Evolutionary conservation across 1,140 invertebrate species (phyloP).

Genomic region (Megalonaias nervosa): DNA sequence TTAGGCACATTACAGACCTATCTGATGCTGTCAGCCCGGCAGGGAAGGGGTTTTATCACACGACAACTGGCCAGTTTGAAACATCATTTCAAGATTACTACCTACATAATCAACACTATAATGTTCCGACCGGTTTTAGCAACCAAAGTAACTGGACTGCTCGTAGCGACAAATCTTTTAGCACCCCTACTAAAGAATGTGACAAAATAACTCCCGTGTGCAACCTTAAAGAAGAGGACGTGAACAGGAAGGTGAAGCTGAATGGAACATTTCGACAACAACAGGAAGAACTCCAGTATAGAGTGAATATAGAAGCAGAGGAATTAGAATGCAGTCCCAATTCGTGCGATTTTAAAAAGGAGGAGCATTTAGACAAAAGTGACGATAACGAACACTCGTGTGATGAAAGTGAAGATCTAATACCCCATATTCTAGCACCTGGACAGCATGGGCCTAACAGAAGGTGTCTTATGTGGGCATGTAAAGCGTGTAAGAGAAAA

Average conservation of each 20-base stretch:
- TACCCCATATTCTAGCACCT: conserved; percentile 71
- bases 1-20: conserved; percentile 63
- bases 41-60: conserved; percentile 29
- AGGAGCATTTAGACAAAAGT: conserved; percentile 41
- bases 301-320: conserved; percentile 24
- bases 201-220: conserved; percentile 4
- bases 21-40: conserved; percentile 51
- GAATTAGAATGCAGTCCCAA: conserved; percentile 25
- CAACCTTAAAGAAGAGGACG: conserved; percentile 17
- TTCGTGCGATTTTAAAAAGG: conserved; percentile 40
- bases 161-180: conserved; percentile 11
- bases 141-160: conserved; percentile 16
- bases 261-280: background rate
- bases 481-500: conserved; percentile 96
- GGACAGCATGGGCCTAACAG: conserved; percentile 72
- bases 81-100: conserved; percentile 25
- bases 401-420: conserved; percentile 62
- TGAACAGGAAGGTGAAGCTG: background rate
- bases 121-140: background rate
- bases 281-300: conserved; percentile 1
- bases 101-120: conserved; percentile 9
- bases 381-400: conserved; percentile 41
- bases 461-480: conserved; percentile 93
- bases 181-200: background rate
- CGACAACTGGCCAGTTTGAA: conserved; percentile 10